A percentile compares a stretch with the other conserved stretches of the same genome.
Conservation (phyloP, 2,888 invertebrate species). For the Ectemnius cavifrons region DNA sequence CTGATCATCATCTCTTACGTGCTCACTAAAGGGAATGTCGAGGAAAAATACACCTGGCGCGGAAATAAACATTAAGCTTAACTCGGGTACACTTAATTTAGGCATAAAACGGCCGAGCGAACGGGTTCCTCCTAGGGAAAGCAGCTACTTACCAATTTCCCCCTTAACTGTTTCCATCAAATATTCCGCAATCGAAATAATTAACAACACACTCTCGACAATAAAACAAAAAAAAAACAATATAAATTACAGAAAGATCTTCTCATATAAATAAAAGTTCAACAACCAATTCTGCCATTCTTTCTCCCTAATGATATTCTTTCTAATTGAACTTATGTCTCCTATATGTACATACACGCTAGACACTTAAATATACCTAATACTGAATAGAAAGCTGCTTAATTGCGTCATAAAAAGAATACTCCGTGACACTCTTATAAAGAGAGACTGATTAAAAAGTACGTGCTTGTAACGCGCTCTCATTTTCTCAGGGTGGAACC, state of each 20-base stretch:
- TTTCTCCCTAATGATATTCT: constrained; percentile 3
- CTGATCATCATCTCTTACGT: constrained; percentile 32
- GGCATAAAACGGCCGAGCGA: constrained; percentile 62
- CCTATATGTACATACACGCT: not conserved
- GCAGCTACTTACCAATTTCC: too few relatives aligned
- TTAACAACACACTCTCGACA: too few relatives aligned
- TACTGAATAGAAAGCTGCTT: not conserved
- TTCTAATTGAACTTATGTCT: not conserved
- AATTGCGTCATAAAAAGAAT: not conserved
- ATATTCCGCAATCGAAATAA: too few relatives aligned
- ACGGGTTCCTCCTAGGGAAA: constrained; percentile 11
- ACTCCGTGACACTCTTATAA: not conserved
- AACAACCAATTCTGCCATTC: too few relatives aligned
- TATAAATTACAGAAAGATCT: too few relatives aligned
- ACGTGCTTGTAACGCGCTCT: constrained; percentile 9
- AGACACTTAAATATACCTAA: constrained; percentile 1
- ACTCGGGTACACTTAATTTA: constrained; percentile 67
- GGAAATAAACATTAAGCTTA: constrained; percentile 65
- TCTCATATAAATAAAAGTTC: too few relatives aligned
- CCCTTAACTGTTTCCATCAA: too few relatives aligned
- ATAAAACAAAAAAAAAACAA: too few relatives aligned
- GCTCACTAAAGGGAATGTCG: constrained; percentile 65
- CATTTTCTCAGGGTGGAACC: not conserved
- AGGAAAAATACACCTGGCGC: constrained; percentile 58
- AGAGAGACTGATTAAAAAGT: constrained; percentile 1